Conservation (phyloP, 2,797 vertebrate species). For the Hypotaenidia okinawae region DNA sequence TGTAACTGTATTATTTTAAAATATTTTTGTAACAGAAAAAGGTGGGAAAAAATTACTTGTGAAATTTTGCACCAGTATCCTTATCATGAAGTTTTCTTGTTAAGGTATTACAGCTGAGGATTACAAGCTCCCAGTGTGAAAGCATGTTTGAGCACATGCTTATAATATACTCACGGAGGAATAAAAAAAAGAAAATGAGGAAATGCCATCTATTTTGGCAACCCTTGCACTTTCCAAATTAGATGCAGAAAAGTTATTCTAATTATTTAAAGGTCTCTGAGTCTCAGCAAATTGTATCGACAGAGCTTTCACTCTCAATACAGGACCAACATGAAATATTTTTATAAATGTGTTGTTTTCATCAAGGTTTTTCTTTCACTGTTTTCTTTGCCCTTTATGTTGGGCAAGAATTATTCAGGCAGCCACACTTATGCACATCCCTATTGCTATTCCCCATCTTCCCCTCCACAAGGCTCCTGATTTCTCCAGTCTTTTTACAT, state of each 20-base stretch:
- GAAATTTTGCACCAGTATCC: neutral
- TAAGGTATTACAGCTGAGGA: neutral
- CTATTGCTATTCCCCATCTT: neutral
- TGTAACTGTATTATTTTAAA: neutral
- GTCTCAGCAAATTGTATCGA: constrained; percentile 59
- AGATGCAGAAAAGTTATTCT: constrained; percentile 58
- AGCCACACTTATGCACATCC: neutral
- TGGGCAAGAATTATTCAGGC: neutral
- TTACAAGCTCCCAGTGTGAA: neutral
- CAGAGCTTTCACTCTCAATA: constrained; percentile 46
- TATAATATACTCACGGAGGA: constrained; percentile 6
- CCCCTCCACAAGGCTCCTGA: neutral
- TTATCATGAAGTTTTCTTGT: neutral
- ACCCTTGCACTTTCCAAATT: constrained; percentile 51
- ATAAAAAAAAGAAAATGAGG: neutral
- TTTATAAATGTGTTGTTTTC: constrained; percentile 5
- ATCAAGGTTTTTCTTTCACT: neutral
- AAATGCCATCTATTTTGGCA: constrained; percentile 34
- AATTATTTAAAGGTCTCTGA: constrained; percentile 51
- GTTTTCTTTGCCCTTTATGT: neutral
- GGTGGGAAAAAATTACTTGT: neutral
- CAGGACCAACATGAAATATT: neutral
- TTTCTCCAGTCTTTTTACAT: neutral
- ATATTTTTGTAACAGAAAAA: neutral
- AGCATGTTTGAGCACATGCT: neutral